Base-by-base conservation (phyloP, 2,888 invertebrate genomes). In the Holacanthella duospinosa region DNA sequence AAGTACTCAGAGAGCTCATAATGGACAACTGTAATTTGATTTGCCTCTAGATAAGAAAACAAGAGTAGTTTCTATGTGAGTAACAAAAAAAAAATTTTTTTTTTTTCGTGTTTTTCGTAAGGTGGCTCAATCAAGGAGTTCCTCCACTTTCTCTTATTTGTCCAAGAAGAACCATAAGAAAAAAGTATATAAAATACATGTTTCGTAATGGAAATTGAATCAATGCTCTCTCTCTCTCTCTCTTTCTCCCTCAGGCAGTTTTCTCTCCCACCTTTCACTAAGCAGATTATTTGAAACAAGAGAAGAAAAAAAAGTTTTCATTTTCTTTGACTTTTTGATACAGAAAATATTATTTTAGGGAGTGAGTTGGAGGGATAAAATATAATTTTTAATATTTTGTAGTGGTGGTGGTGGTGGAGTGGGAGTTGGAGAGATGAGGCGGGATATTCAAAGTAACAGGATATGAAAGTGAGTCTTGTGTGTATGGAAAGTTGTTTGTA, bases 161-260 rank as follows among this genome's bases (percentile, higher is more conserved):
- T 48, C 12, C 48, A 48, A 48, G 48, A n/a, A n/a, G n/a, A n/a
- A 21, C 48, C 48, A n/a, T 48, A 4, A 21, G 48, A 48, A 21
- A 48, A 48, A 48, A n/a, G 21, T 21, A 21, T n/a, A n/a, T n/a
- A n/a, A n/a, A n/a, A n/a, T n/a, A 21, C 12, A 48, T 48, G 12
- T 21, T 48, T 48, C 48, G 4, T 48, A 48, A 48, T 48, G 21
- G 48, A 48, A 48, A 48, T 48, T 48, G 48, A 48, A 48, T 48
- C 48, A 48, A 48, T 48, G 48, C 48, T 48, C n/a, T 48, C 48
- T 48, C n/a, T 48, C 21, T 21, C 48, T 21, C 21, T n/a, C n/a
- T n/a, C n/a, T n/a, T n/a, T n/a, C n/a, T n/a, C n/a, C n/a, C n/a
- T n/a, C n/a, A n/a, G n/a, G n/a, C n/a, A n/a, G n/a, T n/a, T n/a